Percentiles rank a stretch among this genome's conserved stretches.
Conservation (phyloP, 1,140 invertebrate genomes). For the Zaprionus gabonicus region DNA sequence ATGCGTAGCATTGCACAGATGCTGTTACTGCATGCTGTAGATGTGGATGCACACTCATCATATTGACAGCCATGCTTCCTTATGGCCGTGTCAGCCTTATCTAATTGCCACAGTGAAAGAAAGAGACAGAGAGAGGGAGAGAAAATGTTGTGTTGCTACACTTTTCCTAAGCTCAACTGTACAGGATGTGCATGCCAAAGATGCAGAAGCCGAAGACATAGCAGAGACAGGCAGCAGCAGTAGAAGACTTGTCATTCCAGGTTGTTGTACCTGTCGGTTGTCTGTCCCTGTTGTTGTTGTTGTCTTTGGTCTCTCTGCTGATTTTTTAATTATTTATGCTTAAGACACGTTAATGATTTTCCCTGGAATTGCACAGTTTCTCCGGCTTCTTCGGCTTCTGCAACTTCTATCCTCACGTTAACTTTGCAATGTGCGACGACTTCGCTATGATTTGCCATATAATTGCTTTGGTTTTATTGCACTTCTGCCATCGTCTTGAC, state of each 20-base stretch:
- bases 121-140: background rate
- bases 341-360: slow-evolving; percentile 81
- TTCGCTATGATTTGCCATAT: slow-evolving; percentile 19
- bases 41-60: slow-evolving; percentile 46
- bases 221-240: slow-evolving; percentile 4
- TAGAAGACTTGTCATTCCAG: slow-evolving; percentile 46
- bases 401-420: background rate
- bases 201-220: background rate
- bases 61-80: slow-evolving; percentile 73
- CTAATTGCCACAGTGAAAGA: slow-evolving; percentile 53
- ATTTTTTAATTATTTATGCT: slow-evolving; percentile 80
- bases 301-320: slow-evolving; percentile 37
- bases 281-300: slow-evolving; percentile 4
- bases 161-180: slow-evolving; percentile 33
- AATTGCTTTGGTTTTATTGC: slow-evolving; percentile 42
- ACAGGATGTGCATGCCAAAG: slow-evolving; percentile 64
- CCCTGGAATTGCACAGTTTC: slow-evolving; percentile 58
- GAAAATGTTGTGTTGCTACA: slow-evolving; percentile 24
- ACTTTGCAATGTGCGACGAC: slow-evolving; percentile 12
- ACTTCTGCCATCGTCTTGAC: slow-evolving; percentile 22
- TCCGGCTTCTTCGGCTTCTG: slow-evolving; percentile 6
- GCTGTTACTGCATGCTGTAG: slow-evolving; percentile 18
- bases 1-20: slow-evolving; percentile 22
- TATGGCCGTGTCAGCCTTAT: slow-evolving; percentile 31
- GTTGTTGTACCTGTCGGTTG: slow-evolving; percentile 10